Evolutionary conservation across 2,113 vertebrate genomes (phyloP).

Genomic region (Xerus inauris): DNA sequence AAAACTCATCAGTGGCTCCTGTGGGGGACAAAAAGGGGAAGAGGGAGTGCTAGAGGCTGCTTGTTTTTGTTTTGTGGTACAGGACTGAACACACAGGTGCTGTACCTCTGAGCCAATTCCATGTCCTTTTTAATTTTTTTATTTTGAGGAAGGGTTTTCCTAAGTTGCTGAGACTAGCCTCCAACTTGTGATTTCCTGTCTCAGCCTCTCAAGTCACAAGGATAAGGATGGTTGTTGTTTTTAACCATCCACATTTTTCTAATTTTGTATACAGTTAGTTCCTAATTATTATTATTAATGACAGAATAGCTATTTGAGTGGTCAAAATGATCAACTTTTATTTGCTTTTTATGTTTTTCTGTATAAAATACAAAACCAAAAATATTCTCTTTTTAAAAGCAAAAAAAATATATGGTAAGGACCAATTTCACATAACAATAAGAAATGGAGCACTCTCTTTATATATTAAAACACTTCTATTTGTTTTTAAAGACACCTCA

Average conservation of each 20-base stretch:
- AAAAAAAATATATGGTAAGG: slow-evolving; percentile 1
- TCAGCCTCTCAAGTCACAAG: too few species aligned
- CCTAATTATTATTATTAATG: not conserved
- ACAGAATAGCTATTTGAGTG: not conserved
- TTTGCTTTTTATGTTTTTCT: not conserved
- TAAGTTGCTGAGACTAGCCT: too few species aligned
- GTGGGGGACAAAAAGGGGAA: not conserved
- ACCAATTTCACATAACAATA: slow-evolving; percentile 51
- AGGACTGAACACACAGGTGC: too few species aligned
- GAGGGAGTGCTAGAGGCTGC: too few species aligned
- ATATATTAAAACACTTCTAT: slow-evolving; percentile 73
- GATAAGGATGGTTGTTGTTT: not conserved
- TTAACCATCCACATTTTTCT: not conserved
- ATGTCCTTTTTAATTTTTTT: too few species aligned
- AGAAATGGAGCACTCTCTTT: slow-evolving; percentile 62
- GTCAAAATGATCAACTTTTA: not conserved
- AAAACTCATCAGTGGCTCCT: not conserved
- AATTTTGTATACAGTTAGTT: not conserved
- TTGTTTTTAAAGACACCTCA: slow-evolving; percentile 75
- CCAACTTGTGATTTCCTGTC: too few species aligned
- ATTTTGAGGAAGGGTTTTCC: too few species aligned
- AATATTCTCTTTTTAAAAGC: not conserved
- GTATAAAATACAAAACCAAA: slow-evolving; percentile 3
- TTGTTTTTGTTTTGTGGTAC: too few species aligned
- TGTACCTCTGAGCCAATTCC: too few species aligned